Conservation (phyloP, 2,888 invertebrate species). For the Troides aeacus region DNA sequence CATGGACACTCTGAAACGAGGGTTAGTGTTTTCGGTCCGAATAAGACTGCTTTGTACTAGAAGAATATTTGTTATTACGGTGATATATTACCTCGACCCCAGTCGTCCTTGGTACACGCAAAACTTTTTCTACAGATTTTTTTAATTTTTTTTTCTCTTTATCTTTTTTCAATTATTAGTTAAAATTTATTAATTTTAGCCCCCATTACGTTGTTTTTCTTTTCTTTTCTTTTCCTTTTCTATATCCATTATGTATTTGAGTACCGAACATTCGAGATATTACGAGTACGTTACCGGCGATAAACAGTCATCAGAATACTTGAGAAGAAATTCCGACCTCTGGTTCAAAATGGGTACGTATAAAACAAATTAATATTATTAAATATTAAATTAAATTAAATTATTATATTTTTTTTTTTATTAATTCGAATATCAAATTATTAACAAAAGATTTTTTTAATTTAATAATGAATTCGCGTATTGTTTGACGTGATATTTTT, state of each 20-base stretch:
- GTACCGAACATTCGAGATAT: conserved; percentile 9
- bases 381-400: neutral
- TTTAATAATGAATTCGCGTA: too few species aligned
- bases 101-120: neutral
- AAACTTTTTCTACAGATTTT: neutral
- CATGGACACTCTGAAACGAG: conserved; percentile 6
- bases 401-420: neutral
- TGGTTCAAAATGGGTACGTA: conserved; percentile 23
- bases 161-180: neutral
- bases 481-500: too few species aligned
- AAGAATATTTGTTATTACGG: neutral
- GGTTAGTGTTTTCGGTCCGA: neutral
- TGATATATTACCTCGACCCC: neutral
- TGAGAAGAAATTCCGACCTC: neutral
- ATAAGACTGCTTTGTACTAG: conserved; percentile 9
- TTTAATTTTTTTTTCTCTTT: neutral
- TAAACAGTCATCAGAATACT: neutral
- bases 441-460: too few species aligned
- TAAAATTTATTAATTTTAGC: neutral
- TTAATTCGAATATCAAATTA: neutral
- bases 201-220: neutral
- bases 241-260: conserved; percentile 8
- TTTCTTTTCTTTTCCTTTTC: neutral
- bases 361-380: neutral
- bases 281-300: conserved; percentile 18